phyloP scores from a whole-genome alignment of 2,888 invertebrate species.

The Metopia argyrocephala region DNA sequence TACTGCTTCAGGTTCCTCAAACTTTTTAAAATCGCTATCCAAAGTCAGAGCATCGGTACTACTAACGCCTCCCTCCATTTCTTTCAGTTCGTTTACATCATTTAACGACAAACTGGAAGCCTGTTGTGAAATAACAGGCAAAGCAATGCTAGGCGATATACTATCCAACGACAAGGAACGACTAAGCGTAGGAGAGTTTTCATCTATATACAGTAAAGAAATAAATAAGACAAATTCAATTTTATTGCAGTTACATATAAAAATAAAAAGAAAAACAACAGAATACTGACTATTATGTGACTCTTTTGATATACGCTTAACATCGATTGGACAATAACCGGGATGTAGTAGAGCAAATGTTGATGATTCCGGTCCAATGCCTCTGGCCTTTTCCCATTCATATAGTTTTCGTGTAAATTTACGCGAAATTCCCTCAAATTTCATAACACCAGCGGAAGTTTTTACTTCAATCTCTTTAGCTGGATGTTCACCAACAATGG shows the following conservation, averaged over 20 bases:
- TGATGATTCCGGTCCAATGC: conserved; percentile 91
- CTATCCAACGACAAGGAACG: conserved; percentile 89
- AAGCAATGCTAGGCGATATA: conserved; percentile 81
- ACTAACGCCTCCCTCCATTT: conserved; percentile 76
- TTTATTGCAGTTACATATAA: neutral
- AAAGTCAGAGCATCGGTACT: conserved; percentile 71
- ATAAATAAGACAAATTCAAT: neutral
- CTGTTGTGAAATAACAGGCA: conserved; percentile 80
- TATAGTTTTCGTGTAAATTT: conserved; percentile 93
- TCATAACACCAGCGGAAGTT: conserved; percentile 89
- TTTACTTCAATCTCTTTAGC: conserved; percentile 88
- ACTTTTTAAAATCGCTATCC: conserved; percentile 74
- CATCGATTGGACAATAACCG: conserved; percentile 79
- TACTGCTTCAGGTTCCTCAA: conserved; percentile 83
- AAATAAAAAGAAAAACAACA: neutral
- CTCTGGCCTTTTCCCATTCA: conserved; percentile 94
- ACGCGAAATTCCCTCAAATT: conserved; percentile 91
- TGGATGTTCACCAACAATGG: conserved; percentile 80
- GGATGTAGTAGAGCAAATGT: conserved; percentile 88
- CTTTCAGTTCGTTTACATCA: conserved; percentile 84
- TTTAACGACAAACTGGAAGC: conserved; percentile 88
- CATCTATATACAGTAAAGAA: conserved; percentile 66
- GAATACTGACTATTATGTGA: conserved; percentile 70
- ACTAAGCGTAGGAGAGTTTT: conserved; percentile 80
- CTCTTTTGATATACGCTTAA: conserved; percentile 75